A percentile compares a stretch with the other conserved stretches of the same genome.
These are phyloP conservation scores for Himalopsyche tibetana DNA, from an alignment of 2,888 invertebrate genomes.

Conservation along the genomic window DNA sequence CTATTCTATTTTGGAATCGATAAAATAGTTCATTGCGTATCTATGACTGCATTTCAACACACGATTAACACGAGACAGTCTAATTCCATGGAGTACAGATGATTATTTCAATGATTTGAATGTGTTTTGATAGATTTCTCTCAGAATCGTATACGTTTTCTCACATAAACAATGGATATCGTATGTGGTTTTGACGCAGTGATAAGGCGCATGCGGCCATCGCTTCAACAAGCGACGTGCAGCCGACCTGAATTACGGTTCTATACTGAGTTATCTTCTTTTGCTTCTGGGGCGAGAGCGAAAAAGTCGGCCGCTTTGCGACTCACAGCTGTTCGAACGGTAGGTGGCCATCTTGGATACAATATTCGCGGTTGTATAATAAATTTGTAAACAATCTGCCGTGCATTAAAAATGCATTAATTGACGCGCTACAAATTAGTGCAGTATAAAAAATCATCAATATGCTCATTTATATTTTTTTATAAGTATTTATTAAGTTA, in stretches of 20 bases:
- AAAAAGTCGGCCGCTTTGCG: conserved; percentile 46
- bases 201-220: conserved; percentile 60
- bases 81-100: conserved; percentile 11
- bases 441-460: background rate
- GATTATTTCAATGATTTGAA: conserved; percentile 1
- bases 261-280: conserved; percentile 56
- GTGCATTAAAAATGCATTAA: conserved; percentile 10
- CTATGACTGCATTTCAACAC: conserved; percentile 42
- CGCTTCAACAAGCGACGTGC: conserved; percentile 52
- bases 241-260: conserved; percentile 44
- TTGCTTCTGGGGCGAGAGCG: conserved; percentile 26
- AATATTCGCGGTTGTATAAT: conserved; percentile 53
- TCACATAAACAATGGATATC: conserved; percentile 57
- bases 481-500: no score
- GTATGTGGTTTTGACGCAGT: conserved; percentile 50
- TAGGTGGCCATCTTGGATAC: conserved; percentile 61
- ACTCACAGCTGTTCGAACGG: conserved; percentile 61
- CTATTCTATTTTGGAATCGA: conserved; percentile 61
- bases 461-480: no score
- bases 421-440: background rate
- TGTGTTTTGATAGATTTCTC: conserved; percentile 46
- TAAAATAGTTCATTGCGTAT: conserved; percentile 56
- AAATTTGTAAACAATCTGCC: conserved; percentile 32
- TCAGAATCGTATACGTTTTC: conserved; percentile 3
- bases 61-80: conserved; percentile 45